phyloP scores from a whole-genome alignment of 2,113 vertebrate species.

The Crotalus horridus region DNA sequence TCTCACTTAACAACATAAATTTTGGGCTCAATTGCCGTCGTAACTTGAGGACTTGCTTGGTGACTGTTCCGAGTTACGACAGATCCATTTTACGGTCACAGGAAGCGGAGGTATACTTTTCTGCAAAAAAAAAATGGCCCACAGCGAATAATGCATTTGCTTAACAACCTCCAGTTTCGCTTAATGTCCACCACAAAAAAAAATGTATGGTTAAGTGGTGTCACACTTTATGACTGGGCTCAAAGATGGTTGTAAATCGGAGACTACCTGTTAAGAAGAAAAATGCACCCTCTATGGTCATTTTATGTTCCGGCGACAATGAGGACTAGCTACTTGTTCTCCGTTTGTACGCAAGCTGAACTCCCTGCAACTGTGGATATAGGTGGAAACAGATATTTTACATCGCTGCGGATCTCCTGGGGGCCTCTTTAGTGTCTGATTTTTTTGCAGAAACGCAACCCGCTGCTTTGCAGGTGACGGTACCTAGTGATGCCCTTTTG shows the following conservation, averaged over 20 bases:
- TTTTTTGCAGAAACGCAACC: not conserved
- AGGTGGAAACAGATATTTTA: not conserved
- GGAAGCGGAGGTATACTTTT: not conserved
- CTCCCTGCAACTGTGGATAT: not conserved
- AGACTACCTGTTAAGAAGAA: not conserved
- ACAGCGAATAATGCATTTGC: not conserved
- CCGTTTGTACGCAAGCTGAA: not conserved
- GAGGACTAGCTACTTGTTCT: not conserved
- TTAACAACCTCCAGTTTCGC: not conserved
- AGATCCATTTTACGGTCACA: not conserved
- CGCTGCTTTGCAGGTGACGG: not conserved
- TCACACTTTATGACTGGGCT: not conserved
- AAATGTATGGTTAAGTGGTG: not conserved
- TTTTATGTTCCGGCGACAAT: not conserved
- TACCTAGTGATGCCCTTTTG: constrained; percentile 60
- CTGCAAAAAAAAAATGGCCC: not conserved
- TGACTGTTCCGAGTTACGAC: not conserved
- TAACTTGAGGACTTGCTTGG: not conserved
- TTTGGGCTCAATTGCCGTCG: not conserved
- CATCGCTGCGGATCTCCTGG: not conserved
- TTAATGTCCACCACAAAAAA: not conserved
- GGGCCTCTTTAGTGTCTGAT: not conserved
- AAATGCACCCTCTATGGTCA: not conserved
- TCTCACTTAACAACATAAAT: too few relatives aligned
- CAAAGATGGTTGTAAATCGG: not conserved